These are phyloP conservation scores for Ciconia stormi DNA, from an alignment of 2,113 vertebrate species.

Conservation along the genomic window DNA sequence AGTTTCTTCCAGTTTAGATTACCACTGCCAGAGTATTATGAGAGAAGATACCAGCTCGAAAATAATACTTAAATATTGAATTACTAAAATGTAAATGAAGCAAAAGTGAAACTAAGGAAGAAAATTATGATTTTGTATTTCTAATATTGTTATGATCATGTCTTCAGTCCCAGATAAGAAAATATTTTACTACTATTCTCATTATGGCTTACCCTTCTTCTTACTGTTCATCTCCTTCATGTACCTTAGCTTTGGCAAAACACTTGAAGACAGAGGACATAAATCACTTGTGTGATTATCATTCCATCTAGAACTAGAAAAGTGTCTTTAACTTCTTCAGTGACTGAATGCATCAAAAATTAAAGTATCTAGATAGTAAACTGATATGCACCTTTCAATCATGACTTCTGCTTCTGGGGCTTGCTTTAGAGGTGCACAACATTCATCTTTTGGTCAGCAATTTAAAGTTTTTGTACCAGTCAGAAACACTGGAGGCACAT, in stretches of 20 bases:
- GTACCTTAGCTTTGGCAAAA: not conserved
- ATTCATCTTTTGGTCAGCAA: not conserved
- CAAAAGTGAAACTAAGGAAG: not conserved
- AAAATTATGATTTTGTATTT: not conserved
- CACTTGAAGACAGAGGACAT: not conserved
- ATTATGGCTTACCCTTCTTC: not conserved
- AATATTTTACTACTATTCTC: not conserved
- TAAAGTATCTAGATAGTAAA: not conserved
- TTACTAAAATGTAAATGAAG: not conserved
- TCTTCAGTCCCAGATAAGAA: not conserved
- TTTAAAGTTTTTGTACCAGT: not conserved
- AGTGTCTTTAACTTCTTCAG: not conserved
- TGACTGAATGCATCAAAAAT: not conserved
- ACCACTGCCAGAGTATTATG: not conserved
- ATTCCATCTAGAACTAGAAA: not conserved
- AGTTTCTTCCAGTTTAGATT: not conserved
- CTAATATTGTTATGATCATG: not conserved
- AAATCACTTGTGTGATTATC: not conserved
- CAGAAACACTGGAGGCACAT: not conserved
- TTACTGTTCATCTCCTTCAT: not conserved
- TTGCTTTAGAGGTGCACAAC: not conserved
- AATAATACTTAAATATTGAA: not conserved
- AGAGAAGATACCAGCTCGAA: not conserved
- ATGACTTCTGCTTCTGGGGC: not conserved
- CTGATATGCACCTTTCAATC: not conserved